Evolutionary conservation across 30 jellyfish, hydroid and myxozoan species (phyloP), one percentile per base, ranked within the genome.

Genomic region (Turritopsis dohrnii): DNA sequence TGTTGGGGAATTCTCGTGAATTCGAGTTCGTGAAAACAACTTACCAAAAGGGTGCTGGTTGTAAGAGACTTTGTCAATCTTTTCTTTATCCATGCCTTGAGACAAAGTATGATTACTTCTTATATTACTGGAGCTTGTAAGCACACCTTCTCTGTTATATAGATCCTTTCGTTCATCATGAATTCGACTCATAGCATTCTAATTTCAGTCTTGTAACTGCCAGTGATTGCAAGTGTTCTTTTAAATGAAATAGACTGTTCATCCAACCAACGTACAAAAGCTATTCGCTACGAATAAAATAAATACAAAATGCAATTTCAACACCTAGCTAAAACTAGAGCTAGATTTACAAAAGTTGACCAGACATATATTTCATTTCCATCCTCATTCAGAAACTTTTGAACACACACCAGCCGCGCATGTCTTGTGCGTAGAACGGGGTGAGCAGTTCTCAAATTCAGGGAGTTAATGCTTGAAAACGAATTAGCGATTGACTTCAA

Each of bases 111-210:
- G 54, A 76, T 28, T 85, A 27, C 52, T 77, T 72, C 96, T 94
- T 54, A 72, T 89, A 77, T 79, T 76, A 76, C 89, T 80, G 52
- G 89, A 52, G 73, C 88, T 94, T 85, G 76, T 89, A 88, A 94
- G 87, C 96, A 86, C 97, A 90, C 96, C 98, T 69, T 80, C 94
- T 83, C 99, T 94, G 65, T 71, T 66, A 71, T 26, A 82, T 18
- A 80, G 65, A 74, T 90, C 95, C 83, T 83, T 92, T 71, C 99
- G 88, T 81, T 94, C 99, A 77, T 94, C 99, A 85, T 94, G 99
- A 21, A 96, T 90, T 29, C 97, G 96, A 80, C 87, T 94, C 99
- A 94, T 94, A 84, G 90, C 96, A 93, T 87, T 85, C 98, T 96
- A 93, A 31, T 75, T n/a, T n/a, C 77, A 69, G 77, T 19, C 77